Evolutionary conservation across 2,113 vertebrate species (phyloP), one percentile per base, ranked within the genome.

Genomic region (Puntigrus tetrazona): DNA sequence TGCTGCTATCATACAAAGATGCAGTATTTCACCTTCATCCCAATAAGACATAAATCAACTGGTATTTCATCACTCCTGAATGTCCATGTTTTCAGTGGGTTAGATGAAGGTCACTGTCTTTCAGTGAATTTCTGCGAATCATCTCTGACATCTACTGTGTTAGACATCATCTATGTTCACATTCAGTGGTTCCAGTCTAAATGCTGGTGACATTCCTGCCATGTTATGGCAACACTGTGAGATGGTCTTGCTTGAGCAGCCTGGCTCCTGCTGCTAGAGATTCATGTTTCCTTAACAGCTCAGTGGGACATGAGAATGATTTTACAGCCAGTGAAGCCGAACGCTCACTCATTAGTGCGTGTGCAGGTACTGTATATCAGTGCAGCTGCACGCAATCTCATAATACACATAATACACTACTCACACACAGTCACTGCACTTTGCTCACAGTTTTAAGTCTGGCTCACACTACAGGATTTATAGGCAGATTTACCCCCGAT

Each of bases 211-310:
- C 91, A 92, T 88, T 88, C 87, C 88, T 57, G 86, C 72, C 52
- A 45, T 94, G 92, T 94, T 92, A 88, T 93, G 91, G 85, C 91
- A 94, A 92, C 92, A 93, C 43, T 43, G 86, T 78, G 85, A 88
- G 84, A 90, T 86, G 55, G 82, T 92, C 89, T 86, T 89, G 92
- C 83, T 89, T 88, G 65, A 91, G 70, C 86, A 89, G 69, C 73
- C 88, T 52, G 81, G 79, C 52, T 74, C 57, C 85, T 41, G 1
- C 38, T 18, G 78, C 82, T 81, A 34, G 31, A 18, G 13, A 81
- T 88, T 81, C 38, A 70, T 83, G 88, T 86, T 69, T 86, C 83
- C 61, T 81, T 86, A 78, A 63, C 45, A 73, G 36, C 86, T 81
- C 82, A 84, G 78, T 78, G 78, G 87, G 86, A 81, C 82, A 81